A percentile compares a stretch with the other conserved stretches of the same genome.
Evolutionary conservation across 2,888 invertebrate genomes (phyloP).

Genomic region (Zygothrica quintamaculata): DNA sequence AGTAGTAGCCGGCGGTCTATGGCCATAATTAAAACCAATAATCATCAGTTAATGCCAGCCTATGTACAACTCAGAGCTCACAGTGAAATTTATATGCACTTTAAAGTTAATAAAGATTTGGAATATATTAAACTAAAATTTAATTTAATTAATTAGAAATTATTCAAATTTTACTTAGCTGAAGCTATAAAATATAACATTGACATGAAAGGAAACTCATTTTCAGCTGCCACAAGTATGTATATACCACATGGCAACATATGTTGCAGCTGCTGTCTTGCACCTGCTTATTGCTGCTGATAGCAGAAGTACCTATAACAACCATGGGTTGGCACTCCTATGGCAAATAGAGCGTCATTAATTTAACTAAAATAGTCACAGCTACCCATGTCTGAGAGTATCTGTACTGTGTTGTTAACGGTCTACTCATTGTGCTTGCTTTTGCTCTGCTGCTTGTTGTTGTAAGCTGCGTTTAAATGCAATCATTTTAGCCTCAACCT

Average conservation of each 20-base stretch:
- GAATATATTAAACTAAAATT: no score
- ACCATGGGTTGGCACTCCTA: constrained; percentile 52
- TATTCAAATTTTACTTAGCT: no score
- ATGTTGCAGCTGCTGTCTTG: constrained; percentile 26
- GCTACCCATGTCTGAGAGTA: constrained; percentile 7
- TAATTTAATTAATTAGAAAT: no score
- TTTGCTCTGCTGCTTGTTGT: constrained; percentile 16
- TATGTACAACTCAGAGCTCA: not conserved
- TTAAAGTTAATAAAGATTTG: constrained; percentile 12
- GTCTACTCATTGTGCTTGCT: constrained; percentile 23
- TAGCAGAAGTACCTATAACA: constrained; percentile 68
- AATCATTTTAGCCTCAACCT: constrained; percentile 67
- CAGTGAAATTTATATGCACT: not conserved
- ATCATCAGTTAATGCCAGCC: constrained; percentile 38
- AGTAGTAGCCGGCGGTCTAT: not conserved
- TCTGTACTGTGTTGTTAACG: not conserved
- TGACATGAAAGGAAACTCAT: no score
- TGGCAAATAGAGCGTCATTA: constrained; percentile 73
- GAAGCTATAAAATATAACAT: no score
- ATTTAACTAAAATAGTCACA: constrained; percentile 75
- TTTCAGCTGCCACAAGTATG: constrained; percentile 9
- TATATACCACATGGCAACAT: constrained; percentile 22
- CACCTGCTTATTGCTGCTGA: constrained; percentile 47
- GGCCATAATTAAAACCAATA: constrained; percentile 62
- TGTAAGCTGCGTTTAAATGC: constrained; percentile 56